Evolutionary conservation across 2,797 vertebrate species (phyloP).

Genomic region (Leuciscus waleckii): DNA sequence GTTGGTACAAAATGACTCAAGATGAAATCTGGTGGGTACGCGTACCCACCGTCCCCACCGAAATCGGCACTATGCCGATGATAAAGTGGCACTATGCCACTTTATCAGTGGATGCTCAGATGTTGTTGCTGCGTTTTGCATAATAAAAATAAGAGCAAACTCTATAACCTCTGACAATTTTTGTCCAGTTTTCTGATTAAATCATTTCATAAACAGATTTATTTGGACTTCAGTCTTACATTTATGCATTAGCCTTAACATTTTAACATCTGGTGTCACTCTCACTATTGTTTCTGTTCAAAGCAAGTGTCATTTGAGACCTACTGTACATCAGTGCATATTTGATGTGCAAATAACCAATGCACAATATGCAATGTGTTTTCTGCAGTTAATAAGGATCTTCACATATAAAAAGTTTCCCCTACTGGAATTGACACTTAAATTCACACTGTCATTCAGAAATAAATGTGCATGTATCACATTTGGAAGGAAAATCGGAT

Average conservation of each 20-base stretch:
- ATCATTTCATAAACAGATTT: background rate
- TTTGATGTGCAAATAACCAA: background rate
- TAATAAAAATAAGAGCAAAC: background rate
- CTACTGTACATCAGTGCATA: background rate
- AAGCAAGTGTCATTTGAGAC: background rate
- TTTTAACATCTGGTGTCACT: background rate
- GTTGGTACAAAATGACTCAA: too few relatives aligned
- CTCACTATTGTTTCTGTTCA: background rate
- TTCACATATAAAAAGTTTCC: background rate
- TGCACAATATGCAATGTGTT: background rate
- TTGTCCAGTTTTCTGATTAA: background rate
- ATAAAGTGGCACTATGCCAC: too few relatives aligned
- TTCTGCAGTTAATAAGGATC: background rate
- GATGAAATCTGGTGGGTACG: too few relatives aligned
- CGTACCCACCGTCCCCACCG: too few relatives aligned
- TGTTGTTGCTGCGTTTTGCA: background rate
- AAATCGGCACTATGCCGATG: too few relatives aligned
- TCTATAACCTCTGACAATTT: background rate
- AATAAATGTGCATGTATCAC: background rate
- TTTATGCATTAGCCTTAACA: background rate
- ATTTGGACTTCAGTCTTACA: background rate
- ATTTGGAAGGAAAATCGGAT: constrained; percentile 2
- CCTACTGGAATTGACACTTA: background rate
- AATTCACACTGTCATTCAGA: background rate
- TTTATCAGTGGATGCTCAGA: constrained; percentile 5